These are phyloP conservation scores for Tetramorium bicarinatum DNA, from an alignment of 2,888 invertebrate species.

Conservation along the genomic window DNA sequence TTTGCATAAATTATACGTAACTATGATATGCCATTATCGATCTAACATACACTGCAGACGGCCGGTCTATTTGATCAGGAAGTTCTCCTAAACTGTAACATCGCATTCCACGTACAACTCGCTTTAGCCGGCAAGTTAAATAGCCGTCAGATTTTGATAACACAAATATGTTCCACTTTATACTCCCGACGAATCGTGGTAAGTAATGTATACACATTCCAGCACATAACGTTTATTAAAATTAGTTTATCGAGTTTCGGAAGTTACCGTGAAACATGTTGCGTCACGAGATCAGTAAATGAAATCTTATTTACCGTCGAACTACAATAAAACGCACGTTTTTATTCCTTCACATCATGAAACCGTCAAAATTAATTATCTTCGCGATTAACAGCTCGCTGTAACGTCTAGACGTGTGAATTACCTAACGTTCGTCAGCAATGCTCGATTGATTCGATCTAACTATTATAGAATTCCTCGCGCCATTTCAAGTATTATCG, in stretches of 20 bases:
- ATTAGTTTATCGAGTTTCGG: background rate
- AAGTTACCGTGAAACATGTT: background rate
- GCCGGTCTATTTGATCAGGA: slow-evolving; percentile 39
- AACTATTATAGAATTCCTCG: slow-evolving; percentile 23
- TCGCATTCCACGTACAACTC: background rate
- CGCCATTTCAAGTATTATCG: slow-evolving; percentile 2
- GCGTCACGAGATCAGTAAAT: background rate
- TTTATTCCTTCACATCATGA: background rate
- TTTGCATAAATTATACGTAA: slow-evolving; percentile 46
- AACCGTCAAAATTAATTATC: background rate
- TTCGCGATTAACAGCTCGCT: background rate
- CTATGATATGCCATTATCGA: slow-evolving; percentile 33
- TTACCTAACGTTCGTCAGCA: background rate
- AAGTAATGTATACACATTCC: background rate
- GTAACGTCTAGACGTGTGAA: background rate
- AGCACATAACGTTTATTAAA: background rate
- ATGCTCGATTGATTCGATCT: background rate
- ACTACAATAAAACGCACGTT: background rate
- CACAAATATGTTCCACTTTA: background rate
- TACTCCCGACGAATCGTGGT: background rate
- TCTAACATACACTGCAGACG: slow-evolving; percentile 16
- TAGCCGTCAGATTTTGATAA: slow-evolving; percentile 21
- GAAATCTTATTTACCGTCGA: background rate
- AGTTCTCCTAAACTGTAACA: slow-evolving; percentile 37
- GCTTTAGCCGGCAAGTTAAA: slow-evolving; percentile 31